phyloP scores from a whole-genome alignment of 2,888 invertebrate genomes.

The Acrobasis consociella region DNA sequence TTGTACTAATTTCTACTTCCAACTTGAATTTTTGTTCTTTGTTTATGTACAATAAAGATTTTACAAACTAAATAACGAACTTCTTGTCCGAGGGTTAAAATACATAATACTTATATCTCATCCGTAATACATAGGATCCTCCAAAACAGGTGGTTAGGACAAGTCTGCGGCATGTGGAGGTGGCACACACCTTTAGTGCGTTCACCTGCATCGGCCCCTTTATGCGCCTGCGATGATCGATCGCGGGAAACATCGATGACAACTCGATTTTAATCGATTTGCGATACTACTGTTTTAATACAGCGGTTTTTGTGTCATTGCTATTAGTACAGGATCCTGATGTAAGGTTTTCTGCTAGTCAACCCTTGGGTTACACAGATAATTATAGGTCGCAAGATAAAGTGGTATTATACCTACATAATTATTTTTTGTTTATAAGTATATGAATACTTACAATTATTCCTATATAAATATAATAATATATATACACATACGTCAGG shows the following conservation, averaged over 20 bases:
- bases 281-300: conserved; percentile 3
- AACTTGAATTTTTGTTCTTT: no score
- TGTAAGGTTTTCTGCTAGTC: not conserved
- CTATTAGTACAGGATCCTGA: not conserved
- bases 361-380: no score
- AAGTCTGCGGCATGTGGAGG: conserved; percentile 17
- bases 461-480: no score
- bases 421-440: no score
- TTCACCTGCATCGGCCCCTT: conserved; percentile 21
- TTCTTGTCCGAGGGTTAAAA: not conserved
- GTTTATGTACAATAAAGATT: no score
- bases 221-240: conserved; percentile 15
- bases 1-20: no score
- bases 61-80: no score
- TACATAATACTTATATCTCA: not conserved
- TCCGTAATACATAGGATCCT: not conserved
- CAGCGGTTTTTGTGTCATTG: not conserved
- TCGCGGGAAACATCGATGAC: conserved; percentile 22
- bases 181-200: conserved; percentile 18
- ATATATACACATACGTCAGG: no score
- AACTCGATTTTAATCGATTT: conserved; percentile 17
- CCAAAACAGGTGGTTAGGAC: conserved; percentile 15
- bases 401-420: no score
- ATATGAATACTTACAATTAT: no score
- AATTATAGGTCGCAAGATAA: no score